Conservation (phyloP, 1,140 invertebrate species). For the Drosophila pseudoobscura region DNA sequence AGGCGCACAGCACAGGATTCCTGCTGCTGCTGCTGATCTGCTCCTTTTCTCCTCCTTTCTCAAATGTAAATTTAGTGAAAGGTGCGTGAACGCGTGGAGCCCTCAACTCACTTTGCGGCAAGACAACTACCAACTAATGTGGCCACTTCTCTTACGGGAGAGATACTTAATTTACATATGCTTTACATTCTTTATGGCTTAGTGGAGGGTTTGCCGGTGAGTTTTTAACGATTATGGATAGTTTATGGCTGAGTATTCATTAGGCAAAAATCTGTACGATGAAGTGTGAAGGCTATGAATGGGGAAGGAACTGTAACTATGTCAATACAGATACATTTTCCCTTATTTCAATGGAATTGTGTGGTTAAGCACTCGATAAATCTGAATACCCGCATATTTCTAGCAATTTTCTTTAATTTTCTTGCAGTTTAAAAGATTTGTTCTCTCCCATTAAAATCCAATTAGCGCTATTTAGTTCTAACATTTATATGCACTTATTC, state of each 20-base stretch:
- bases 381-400: too few species aligned
- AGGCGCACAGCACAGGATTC: constrained; percentile 31
- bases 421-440: too few species aligned
- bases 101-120: background rate
- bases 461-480: too few species aligned
- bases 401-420: too few species aligned
- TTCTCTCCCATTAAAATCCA: too few species aligned
- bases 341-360: too few species aligned
- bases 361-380: too few species aligned
- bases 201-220: background rate
- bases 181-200: constrained; percentile 25
- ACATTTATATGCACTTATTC: too few species aligned
- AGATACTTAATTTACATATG: constrained; percentile 39
- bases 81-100: constrained; percentile 23
- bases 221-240: constrained; percentile 38
- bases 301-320: too few species aligned
- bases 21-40: background rate
- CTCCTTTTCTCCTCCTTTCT: constrained; percentile 22
- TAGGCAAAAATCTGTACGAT: constrained; percentile 13
- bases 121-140: constrained; percentile 42
- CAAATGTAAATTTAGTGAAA: constrained; percentile 57
- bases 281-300: too few species aligned
- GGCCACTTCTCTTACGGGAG: background rate
- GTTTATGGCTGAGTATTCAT: constrained; percentile 24
- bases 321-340: too few species aligned